Evolutionary conservation across 1,140 invertebrate genomes (phyloP), one percentile per base, ranked within the genome.

Genomic region (Drosophila rhopaloa): DNA sequence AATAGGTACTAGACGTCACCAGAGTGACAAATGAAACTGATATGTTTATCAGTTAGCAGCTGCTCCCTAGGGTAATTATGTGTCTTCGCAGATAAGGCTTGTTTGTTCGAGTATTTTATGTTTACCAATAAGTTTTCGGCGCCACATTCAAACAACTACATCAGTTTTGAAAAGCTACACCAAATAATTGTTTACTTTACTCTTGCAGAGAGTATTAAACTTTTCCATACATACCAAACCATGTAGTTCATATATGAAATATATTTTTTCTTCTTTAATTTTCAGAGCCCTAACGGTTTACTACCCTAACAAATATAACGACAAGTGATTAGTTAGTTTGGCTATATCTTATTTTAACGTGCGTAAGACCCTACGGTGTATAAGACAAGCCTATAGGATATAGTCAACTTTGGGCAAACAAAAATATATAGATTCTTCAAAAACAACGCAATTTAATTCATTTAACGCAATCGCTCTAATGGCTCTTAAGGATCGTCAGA

Each of bases 1-100:
- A 71, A 50, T 71, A 71, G 60, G 60, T 13, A 68, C 50, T 66
- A 54, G 47, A 66, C 41, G 61, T 43, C 53, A 58, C n/a, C 44
- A 9, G 13, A 37, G 24, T 37, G 67, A 58, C 27, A 8, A 66
- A 8, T 58, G 51, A 29, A 47, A 72, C 66, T 72, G 53, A 50
- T 58, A 71, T 50, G 65, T 50, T 71, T 71, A 75, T 75, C 29
- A 75, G 70, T 19, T 53, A 55, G 40, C 14, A 38, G 48, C 50
- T 48, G 27, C 37, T 68, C 16, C 16, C 37, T 41, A 43, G n/a
- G 51, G 37, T 71, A 72, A 71, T 71, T 72, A 41, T 58, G 37
- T 37, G 51, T 35, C 43, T 57, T 19, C 27, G 44, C 19, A 57
- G 68, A 58, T 71, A 71, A 46, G 29, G 29, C 1, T 16, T 27